phyloP scores from a whole-genome alignment of 2,888 invertebrate genomes.

The Stenurella melanura region DNA sequence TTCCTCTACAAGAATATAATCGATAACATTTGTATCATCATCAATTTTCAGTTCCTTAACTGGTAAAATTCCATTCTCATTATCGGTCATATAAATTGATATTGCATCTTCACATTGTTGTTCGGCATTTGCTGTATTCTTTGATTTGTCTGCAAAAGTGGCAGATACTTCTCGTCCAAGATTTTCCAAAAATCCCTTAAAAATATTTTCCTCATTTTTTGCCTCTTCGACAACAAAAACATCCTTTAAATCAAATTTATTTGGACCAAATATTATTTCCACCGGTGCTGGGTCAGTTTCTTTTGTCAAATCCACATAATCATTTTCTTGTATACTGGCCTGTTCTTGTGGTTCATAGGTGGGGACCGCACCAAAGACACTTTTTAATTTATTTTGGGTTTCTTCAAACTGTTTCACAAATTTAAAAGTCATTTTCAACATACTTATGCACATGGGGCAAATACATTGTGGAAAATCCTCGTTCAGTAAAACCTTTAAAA shows the following conservation, averaged over 20 bases:
- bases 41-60: conserved; percentile 43
- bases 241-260: conserved; percentile 60
- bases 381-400: conserved; percentile 41
- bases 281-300: conserved; percentile 48
- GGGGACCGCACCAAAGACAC: not conserved
- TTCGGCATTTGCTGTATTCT: conserved; percentile 11
- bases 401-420: conserved; percentile 47
- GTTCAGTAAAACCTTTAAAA: conserved; percentile 45
- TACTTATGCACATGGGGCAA: conserved; percentile 50
- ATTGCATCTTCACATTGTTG: conserved; percentile 12
- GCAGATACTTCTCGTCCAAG: conserved; percentile 62
- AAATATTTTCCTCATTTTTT: conserved; percentile 44
- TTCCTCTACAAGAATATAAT: conserved; percentile 37
- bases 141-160: conserved; percentile 50
- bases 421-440: conserved; percentile 48
- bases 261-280: conserved; percentile 60
- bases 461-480: conserved; percentile 47
- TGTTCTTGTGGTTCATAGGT: conserved; percentile 15
- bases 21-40: conserved; percentile 42
- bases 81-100: conserved; percentile 27
- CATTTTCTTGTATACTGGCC: conserved; percentile 10
- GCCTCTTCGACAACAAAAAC: conserved; percentile 60
- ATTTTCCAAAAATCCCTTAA: conserved; percentile 61
- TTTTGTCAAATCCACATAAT: conserved; percentile 7
- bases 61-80: conserved; percentile 37